Base-by-base conservation (phyloP, 2,888 invertebrate species). In the Euproctis similis region DNA sequence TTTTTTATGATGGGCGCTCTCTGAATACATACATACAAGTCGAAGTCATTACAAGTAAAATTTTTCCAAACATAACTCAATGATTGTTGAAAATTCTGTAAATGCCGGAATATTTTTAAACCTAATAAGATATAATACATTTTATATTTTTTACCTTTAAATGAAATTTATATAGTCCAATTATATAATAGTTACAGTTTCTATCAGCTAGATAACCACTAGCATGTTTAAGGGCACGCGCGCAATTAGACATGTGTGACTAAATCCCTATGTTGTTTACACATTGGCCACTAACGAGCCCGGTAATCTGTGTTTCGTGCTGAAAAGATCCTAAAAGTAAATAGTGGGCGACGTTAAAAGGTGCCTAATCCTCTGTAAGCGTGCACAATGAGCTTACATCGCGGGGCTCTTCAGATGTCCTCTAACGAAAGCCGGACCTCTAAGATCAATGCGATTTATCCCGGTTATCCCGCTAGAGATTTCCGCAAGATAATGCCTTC, bases 331-430 rank as follows among this genome's bases (percentile, higher is more conserved):
- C 26, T 32, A 46, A 65, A 67, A 59, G 72, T 73, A 78, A 81
- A 78, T 77, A 78, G 68, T 74, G 67, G 36, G 53, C 63, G 56
- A 68, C 68, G 72, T 59, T 77, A 78, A 77, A 81, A 81, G 78
- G 76, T 72, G 69, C 65, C 61, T 78, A 80, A 77, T 76, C 72
- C 67, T 39, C 48, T 54, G 44, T 66, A 64, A 75, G 67, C 68
- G 66, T 61, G 55, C 62, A 75, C 74, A 77, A 77, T 68, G 66
- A 70, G 80, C 80, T 80, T 77, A 75, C 53, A 55, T 52, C 51
- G 59, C 53, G 60, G 58, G 55, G 59, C 39, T 50, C 50, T 62
- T 67, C 56, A 68, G 71, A 69, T 67, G 73, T 67, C 63, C 64
- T 59, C 59, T 64, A 67, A 67, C 66, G 62, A 69, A 62, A 59